phyloP scores from a whole-genome alignment of 2,888 invertebrate species.

The Melangyna quadrimaculata region DNA sequence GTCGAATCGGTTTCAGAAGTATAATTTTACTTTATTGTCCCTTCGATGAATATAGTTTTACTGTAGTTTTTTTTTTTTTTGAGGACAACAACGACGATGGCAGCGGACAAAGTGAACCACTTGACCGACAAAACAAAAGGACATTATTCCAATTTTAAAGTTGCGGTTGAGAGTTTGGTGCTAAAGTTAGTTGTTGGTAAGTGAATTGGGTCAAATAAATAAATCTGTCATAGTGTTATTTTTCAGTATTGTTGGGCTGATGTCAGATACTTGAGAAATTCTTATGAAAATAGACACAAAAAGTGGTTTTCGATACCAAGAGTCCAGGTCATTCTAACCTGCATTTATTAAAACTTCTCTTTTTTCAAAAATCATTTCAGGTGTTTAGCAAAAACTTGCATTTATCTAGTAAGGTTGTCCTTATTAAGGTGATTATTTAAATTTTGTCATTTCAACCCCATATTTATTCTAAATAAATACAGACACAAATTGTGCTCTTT shows the following conservation, averaged over 20 bases:
- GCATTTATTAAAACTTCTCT: no score
- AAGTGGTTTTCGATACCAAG: not conserved
- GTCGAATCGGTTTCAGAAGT: slow-evolving; percentile 41
- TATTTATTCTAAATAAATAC: no score
- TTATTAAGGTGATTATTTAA: no score
- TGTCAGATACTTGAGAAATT: not conserved
- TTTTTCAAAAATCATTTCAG: no score
- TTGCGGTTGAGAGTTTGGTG: slow-evolving; percentile 16
- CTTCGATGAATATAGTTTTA: slow-evolving; percentile 39
- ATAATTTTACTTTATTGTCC: slow-evolving; percentile 60
- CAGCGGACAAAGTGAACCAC: not conserved
- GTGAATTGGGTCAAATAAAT: slow-evolving; percentile 44
- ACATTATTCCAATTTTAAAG: slow-evolving; percentile 55
- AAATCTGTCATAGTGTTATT: slow-evolving; percentile 22
- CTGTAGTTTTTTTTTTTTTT: not conserved
- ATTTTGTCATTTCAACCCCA: no score
- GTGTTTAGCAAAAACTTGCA: no score
- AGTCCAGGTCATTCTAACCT: no score
- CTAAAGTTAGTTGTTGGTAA: not conserved
- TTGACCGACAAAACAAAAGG: slow-evolving; percentile 42
- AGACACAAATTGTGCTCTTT: no score
- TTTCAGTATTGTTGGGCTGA: not conserved
- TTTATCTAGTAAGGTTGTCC: no score
- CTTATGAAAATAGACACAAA: not conserved
- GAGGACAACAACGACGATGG: not conserved